These are phyloP conservation scores for Rhinopomastus cyanomelas DNA, from an alignment of 2,113 vertebrate genomes.

Conservation along the genomic window DNA sequence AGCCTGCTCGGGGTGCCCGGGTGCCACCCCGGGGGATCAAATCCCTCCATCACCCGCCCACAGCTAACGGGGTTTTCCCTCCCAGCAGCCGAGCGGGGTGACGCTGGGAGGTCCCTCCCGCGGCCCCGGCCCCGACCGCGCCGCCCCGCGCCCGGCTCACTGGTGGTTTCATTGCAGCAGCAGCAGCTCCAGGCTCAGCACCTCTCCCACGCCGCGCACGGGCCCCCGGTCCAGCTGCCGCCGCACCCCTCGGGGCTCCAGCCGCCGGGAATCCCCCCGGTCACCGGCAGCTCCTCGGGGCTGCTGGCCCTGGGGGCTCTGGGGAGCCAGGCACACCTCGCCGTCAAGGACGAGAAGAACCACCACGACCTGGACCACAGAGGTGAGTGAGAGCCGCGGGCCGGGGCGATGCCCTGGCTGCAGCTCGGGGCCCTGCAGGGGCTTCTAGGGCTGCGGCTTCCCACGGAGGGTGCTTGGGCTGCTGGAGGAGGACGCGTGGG, in stretches of 20 bases:
- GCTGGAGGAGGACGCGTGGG: neutral
- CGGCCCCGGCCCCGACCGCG: neutral
- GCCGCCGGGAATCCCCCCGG: slow-evolving; percentile 87
- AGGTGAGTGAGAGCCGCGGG: slow-evolving; percentile 84
- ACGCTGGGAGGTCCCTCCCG: neutral
- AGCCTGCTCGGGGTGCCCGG: no score
- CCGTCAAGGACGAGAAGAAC: slow-evolving; percentile 96
- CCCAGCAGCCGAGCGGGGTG: neutral
- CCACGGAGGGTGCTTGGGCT: fast-evolving
- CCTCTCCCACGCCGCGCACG: slow-evolving; percentile 93
- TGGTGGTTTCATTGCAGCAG: slow-evolving; percentile 82
- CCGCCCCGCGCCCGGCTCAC: slow-evolving; percentile 14
- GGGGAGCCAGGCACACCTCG: slow-evolving; percentile 91
- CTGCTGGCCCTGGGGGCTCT: slow-evolving; percentile 90
- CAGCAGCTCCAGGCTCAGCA: slow-evolving; percentile 98
- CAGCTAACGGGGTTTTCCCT: neutral
- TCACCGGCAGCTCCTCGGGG: slow-evolving; percentile 86
- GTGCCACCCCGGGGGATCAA: no score
- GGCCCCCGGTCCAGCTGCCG: slow-evolving; percentile 90
- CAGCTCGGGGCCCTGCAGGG: no score
- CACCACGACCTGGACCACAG: slow-evolving; percentile 95
- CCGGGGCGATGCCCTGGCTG: fast-evolving
- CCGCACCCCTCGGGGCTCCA: slow-evolving; percentile 92
- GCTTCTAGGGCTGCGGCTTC: neutral
- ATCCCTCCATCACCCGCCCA: no score